A percentile compares a stretch with the other conserved stretches of the same genome.
phyloP scores from a whole-genome alignment of 2,888 invertebrate genomes.

The Dione vanillae region DNA sequence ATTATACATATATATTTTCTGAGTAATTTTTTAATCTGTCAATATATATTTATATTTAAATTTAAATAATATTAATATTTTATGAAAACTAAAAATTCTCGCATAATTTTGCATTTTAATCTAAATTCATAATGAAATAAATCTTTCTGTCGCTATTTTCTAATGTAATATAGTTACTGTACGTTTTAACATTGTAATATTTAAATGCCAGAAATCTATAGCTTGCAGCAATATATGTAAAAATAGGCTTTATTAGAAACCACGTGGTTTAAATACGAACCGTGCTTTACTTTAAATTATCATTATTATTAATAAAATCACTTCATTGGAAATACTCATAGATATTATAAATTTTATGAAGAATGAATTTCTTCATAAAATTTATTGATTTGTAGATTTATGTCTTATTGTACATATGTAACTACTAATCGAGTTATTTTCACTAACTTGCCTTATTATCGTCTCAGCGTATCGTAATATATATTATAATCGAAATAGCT shows the following conservation, averaged over 20 bases:
- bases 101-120: not conserved
- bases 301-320: too few species aligned
- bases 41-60: not conserved
- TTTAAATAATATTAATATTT: not conserved
- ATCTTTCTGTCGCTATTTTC: not conserved
- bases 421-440: not conserved
- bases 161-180: not conserved
- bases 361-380: too few species aligned
- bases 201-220: too few species aligned
- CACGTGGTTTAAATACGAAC: too few species aligned
- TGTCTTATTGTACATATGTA: too few species aligned
- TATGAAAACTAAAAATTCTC: conserved; percentile 1
- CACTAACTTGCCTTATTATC: not conserved
- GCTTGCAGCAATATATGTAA: too few species aligned
- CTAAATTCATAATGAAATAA: not conserved
- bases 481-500: not conserved
- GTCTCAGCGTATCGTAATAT: not conserved
- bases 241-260: too few species aligned
- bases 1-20: conserved; percentile 8
- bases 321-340: too few species aligned
- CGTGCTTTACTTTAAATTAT: too few species aligned
- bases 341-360: too few species aligned
- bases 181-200: too few species aligned
- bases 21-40: not conserved
- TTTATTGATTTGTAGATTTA: too few species aligned